Percentiles rank a stretch among this genome's conserved stretches.
Conservation (phyloP, 2,797 vertebrate species). For the Sebastes umbrosus region DNA sequence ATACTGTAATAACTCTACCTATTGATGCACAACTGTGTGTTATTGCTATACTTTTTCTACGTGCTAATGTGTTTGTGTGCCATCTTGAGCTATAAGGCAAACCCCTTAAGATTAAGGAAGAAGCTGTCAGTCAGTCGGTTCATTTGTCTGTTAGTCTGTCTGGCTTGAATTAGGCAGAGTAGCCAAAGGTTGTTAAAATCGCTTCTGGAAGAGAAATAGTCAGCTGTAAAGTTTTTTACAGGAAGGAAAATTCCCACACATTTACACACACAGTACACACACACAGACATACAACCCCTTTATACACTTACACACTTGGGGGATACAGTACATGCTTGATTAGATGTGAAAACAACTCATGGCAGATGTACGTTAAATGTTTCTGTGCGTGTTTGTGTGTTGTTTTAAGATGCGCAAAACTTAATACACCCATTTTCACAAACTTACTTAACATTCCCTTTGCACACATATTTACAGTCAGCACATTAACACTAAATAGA, state of each 20-base stretch:
- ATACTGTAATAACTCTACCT: not conserved
- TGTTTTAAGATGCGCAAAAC: not conserved
- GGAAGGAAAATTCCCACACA: slow-evolving; percentile 64
- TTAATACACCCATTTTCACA: slow-evolving; percentile 8
- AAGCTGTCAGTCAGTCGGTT: slow-evolving; percentile 29
- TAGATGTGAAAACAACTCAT: slow-evolving; percentile 18
- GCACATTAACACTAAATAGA: slow-evolving; percentile 32
- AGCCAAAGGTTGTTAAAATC: slow-evolving; percentile 82
- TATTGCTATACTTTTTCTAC: not conserved
- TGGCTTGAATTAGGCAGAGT: slow-evolving; percentile 85
- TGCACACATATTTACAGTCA: slow-evolving; percentile 26
- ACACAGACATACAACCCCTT: slow-evolving; percentile 13
- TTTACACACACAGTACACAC: slow-evolving; percentile 47
- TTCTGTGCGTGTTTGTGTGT: not conserved
- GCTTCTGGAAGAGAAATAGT: slow-evolving; percentile 81
- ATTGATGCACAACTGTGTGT: slow-evolving; percentile 10
- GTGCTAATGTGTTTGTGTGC: slow-evolving; percentile 15
- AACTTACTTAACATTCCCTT: slow-evolving; percentile 15
- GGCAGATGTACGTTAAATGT: slow-evolving; percentile 15
- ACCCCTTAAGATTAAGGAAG: slow-evolving; percentile 12
- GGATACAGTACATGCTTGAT: slow-evolving; percentile 7
- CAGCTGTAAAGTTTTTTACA: slow-evolving; percentile 82
- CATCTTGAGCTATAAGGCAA: slow-evolving; percentile 12
- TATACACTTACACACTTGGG: not conserved
- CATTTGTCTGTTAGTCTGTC: slow-evolving; percentile 64